Percentiles rank a stretch among this genome's conserved stretches.
Conservation (phyloP, 2,113 vertebrate species). For the Haplochromis vanheusdeni region DNA sequence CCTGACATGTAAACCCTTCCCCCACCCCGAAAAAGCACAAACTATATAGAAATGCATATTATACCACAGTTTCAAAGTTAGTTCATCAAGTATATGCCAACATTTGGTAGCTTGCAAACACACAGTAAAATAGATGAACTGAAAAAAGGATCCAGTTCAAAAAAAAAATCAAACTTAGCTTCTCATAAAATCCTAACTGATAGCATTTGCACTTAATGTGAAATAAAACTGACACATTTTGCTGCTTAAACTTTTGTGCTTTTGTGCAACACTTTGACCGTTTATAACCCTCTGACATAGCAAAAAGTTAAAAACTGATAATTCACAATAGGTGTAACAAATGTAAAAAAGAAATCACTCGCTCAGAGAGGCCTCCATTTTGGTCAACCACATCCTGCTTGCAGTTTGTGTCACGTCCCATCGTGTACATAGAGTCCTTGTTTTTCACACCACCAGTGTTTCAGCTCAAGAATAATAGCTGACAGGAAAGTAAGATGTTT, state of each 20-base stretch:
- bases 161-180: neutral
- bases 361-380: constrained; percentile 48
- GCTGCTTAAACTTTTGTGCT: neutral
- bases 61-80: neutral
- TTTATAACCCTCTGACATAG: neutral
- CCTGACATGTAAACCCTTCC: neutral
- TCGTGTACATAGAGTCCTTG: constrained; percentile 35
- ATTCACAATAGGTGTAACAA: constrained; percentile 2
- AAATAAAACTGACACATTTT: neutral
- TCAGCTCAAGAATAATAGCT: neutral
- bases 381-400: constrained; percentile 76
- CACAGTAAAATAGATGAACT: neutral
- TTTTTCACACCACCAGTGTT: constrained; percentile 24
- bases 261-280: neutral
- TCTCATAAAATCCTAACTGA: neutral
- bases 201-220: neutral
- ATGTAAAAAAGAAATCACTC: constrained; percentile 18
- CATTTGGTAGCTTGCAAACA: neutral
- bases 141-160: neutral
- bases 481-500: neutral
- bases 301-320: neutral
- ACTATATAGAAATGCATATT: neutral
- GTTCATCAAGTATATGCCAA: neutral
- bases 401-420: constrained; percentile 44
- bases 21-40: neutral